Conservation (phyloP, 2,888 invertebrate genomes). For the Hololepta plana region DNA sequence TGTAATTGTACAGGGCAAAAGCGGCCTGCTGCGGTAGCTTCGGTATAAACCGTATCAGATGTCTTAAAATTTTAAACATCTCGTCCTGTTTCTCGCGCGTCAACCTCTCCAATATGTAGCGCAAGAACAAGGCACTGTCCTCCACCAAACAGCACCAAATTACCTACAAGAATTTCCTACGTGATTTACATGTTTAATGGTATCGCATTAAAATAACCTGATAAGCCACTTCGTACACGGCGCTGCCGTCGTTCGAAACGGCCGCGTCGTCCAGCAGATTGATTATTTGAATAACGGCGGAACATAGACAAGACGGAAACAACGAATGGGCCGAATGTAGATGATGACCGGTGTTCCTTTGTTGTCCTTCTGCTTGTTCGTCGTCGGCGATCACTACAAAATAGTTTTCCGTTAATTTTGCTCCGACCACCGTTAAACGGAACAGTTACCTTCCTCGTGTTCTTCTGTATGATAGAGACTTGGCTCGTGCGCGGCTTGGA, state of each 20-base stretch:
- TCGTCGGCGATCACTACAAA: constrained; percentile 27
- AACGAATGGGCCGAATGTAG: constrained; percentile 84
- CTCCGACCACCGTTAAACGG: not conserved
- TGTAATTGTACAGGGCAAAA: constrained; percentile 94
- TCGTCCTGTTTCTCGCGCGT: constrained; percentile 87
- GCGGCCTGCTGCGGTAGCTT: constrained; percentile 93
- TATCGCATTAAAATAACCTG: constrained; percentile 36
- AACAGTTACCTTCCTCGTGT: constrained; percentile 53
- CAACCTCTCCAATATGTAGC: constrained; percentile 87
- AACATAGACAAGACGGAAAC: constrained; percentile 93
- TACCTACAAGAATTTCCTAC: constrained; percentile 36
- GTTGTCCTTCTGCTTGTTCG: constrained; percentile 42
- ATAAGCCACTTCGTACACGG: constrained; percentile 94
- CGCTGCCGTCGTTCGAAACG: constrained; percentile 81
- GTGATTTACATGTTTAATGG: constrained; percentile 1
- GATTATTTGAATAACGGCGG: constrained; percentile 89
- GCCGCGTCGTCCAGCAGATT: constrained; percentile 90
- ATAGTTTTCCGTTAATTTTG: not conserved
- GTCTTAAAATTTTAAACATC: constrained; percentile 83
- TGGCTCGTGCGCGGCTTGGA: constrained; percentile 93
- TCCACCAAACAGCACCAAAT: constrained; percentile 97
- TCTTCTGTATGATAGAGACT: constrained; percentile 78
- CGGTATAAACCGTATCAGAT: constrained; percentile 83
- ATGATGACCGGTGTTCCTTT: constrained; percentile 58
- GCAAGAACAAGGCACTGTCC: constrained; percentile 87